These are phyloP conservation scores for Neotragus pygmaeus DNA, from an alignment of 2,113 vertebrate species.

Conservation along the genomic window DNA sequence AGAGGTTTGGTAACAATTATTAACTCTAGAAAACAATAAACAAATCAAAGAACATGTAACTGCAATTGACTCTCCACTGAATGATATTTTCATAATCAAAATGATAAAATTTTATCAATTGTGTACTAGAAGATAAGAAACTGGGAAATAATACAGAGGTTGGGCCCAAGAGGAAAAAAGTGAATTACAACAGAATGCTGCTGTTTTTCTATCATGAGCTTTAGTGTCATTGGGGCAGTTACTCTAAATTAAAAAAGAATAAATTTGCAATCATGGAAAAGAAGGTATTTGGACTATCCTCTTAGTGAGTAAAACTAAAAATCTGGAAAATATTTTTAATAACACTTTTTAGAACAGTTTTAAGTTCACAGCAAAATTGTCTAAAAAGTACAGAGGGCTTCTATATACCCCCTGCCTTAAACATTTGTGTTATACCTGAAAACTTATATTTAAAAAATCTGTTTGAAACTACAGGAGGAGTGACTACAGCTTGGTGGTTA, in stretches of 20 bases:
- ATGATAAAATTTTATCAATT: not conserved
- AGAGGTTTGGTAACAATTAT: not conserved
- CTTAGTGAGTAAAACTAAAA: not conserved
- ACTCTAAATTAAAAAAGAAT: not conserved
- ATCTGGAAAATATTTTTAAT: not conserved
- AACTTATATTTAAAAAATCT: not conserved
- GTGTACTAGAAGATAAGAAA: not conserved
- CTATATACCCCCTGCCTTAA: not conserved
- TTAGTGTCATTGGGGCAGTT: not conserved
- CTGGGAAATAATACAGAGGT: not conserved
- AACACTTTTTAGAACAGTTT: not conserved
- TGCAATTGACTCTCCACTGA: not conserved
- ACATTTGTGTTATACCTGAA: not conserved
- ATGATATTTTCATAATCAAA: not conserved
- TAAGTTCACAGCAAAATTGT: not conserved
- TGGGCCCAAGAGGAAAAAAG: not conserved
- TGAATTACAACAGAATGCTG: not conserved
- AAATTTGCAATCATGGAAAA: not conserved
- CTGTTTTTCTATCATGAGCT: not conserved
- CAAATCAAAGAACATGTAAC: not conserved
- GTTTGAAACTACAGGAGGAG: not conserved
- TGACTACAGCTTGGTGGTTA: not conserved
- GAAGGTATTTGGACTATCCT: not conserved
- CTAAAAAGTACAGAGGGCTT: not conserved
- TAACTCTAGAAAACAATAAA: not conserved